phyloP scores from a whole-genome alignment of 2,797 vertebrate species.

The Eleutherodactylus coqui region DNA sequence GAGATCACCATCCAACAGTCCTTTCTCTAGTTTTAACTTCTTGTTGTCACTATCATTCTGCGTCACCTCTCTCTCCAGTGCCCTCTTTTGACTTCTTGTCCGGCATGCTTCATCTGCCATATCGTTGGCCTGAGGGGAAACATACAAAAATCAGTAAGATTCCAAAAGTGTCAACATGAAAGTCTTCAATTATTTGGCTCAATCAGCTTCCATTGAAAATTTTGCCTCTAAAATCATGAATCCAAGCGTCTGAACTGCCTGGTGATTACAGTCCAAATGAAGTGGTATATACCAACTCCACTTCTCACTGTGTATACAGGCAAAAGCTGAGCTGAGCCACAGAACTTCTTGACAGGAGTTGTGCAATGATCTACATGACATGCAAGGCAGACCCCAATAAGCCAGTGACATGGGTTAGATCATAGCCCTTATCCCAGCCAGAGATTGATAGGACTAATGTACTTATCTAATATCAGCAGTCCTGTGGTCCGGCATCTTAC shows the following conservation, averaged over 20 bases:
- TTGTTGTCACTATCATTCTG: constrained; percentile 84
- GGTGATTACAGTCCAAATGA: neutral
- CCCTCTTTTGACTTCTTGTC: constrained; percentile 96
- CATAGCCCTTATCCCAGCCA: neutral
- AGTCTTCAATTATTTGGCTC: no score
- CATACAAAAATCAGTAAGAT: neutral
- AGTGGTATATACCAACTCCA: neutral
- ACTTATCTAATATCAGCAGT: neutral
- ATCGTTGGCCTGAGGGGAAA: constrained; percentile 65
- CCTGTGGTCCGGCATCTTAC: neutral
- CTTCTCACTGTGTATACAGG: neutral
- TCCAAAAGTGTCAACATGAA: no score
- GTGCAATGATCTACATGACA: neutral
- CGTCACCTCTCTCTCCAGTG: constrained; percentile 83
- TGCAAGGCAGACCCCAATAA: neutral
- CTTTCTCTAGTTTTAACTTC: constrained; percentile 87
- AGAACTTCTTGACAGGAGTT: neutral
- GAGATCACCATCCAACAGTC: constrained; percentile 68
- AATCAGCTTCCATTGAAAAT: no score
- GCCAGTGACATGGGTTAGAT: neutral
- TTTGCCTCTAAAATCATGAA: no score
- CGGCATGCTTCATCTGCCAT: constrained; percentile 96
- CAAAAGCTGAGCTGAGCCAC: neutral
- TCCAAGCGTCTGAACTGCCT: neutral
- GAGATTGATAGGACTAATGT: neutral